These are phyloP conservation scores for Serrognathus titanus DNA, from an alignment of 2,888 invertebrate genomes.

Conservation along the genomic window DNA sequence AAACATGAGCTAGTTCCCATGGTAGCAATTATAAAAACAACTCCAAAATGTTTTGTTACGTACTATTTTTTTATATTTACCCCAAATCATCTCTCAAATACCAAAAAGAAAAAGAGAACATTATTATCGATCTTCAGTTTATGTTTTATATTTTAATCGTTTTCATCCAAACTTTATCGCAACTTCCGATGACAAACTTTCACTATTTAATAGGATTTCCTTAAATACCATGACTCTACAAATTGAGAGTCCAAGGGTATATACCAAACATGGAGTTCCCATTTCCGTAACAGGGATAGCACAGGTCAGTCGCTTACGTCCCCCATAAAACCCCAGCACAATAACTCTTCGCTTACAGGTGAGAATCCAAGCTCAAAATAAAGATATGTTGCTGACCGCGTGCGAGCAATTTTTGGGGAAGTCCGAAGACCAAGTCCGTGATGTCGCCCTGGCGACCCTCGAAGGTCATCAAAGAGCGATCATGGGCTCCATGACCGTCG, in stretches of 20 bases:
- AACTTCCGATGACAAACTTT: too few relatives aligned
- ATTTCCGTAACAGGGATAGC: constrained; percentile 93
- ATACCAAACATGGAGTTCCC: constrained; percentile 88
- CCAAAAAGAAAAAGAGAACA: too few relatives aligned
- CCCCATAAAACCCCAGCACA: neutral
- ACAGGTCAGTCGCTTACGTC: constrained; percentile 4
- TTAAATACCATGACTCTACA: constrained; percentile 91
- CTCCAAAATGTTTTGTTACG: too few relatives aligned
- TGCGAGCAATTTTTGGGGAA: constrained; percentile 89
- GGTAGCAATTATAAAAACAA: too few relatives aligned
- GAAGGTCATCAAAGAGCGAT: constrained; percentile 89
- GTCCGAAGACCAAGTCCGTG: constrained; percentile 74
- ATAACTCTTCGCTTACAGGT: constrained; percentile 58
- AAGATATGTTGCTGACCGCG: constrained; percentile 78
- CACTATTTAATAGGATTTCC: constrained; percentile 64
- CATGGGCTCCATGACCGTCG: constrained; percentile 91
- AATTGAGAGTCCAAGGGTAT: constrained; percentile 87
- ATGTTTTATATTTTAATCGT: too few relatives aligned
- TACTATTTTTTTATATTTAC: too few relatives aligned
- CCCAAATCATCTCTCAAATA: too few relatives aligned
- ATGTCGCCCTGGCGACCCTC: constrained; percentile 79
- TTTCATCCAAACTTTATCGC: too few relatives aligned
- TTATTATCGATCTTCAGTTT: too few relatives aligned
- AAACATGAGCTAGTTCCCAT: too few relatives aligned
- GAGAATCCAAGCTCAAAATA: constrained; percentile 77